Base-by-base conservation (phyloP, 2,113 vertebrate species). In the Bucco capensis region DNA sequence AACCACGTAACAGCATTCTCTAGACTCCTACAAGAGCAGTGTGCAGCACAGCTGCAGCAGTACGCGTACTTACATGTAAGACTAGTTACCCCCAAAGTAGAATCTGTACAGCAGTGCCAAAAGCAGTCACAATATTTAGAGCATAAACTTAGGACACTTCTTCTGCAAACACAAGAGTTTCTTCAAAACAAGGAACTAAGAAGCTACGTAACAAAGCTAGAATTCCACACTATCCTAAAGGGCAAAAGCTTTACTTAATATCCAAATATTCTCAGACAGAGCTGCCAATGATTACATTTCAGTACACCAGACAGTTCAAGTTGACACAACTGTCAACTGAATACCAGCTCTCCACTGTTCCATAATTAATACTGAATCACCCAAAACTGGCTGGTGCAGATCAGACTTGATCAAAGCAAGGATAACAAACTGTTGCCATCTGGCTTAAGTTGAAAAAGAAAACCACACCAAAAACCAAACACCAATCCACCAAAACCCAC, bases 231-330 rank as follows among this genome's bases (percentile, higher is more conserved):
- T 37, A 12, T 2, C 23, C 2, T 60, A 18, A 60, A 65, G 0
- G 1, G 38, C 37, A 61, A 61, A 85, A 57, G 5, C 5, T 60
- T 5, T 4, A 38, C 5, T 44, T 64, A 8, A 30, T 8, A n/a
- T 3, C 7, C 16, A 44, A 70, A 67, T 28, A 35, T 4, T 46
- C 28, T 18, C 6, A 61, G 10, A 19, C 8, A 37, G 9, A 49
- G 8, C 6, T 35, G 2, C n/a, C n/a, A n/a, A n/a, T 53, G 5
- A 5, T 7, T 21, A 54, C 2, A 23, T 6, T 0, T 8, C 1
- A 25, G 15, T n/a, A 21, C 50, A 54, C 12, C n/a, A n/a, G n/a
- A n/a, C n/a, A n/a, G n/a, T n/a, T n/a, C n/a, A n/a, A 78, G 8
- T 5, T 44, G 9, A 88, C 17, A 60, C 25, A 67, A 60, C 30